A percentile compares a stretch with the other conserved stretches of the same genome.
phyloP scores from a whole-genome alignment of 2,113 vertebrate genomes.

The Saguinus midas region DNA sequence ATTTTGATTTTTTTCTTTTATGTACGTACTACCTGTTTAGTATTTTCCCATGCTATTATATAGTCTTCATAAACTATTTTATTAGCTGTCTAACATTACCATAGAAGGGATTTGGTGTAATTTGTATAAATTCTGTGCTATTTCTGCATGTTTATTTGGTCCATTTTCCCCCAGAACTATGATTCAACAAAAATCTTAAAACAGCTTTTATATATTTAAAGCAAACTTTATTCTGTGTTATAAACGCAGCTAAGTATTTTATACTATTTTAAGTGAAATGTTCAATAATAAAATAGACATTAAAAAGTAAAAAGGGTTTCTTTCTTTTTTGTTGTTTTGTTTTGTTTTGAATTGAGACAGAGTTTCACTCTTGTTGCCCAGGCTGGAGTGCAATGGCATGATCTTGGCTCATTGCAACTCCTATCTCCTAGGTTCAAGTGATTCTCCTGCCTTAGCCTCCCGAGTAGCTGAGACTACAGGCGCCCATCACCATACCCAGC shows the following conservation, averaged over 20 bases:
- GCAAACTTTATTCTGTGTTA: neutral
- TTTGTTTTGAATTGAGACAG: no score
- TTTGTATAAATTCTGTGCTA: neutral
- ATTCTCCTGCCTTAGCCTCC: no score
- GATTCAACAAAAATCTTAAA: neutral
- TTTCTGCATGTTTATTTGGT: neutral
- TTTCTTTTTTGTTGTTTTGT: neutral
- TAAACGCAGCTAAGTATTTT: neutral
- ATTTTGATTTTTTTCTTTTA: neutral
- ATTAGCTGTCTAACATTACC: neutral
- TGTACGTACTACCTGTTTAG: neutral
- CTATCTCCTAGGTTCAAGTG: no score
- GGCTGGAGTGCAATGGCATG: no score
- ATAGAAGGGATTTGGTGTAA: neutral
- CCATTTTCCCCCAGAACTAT: neutral
- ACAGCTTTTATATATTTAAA: conserved; percentile 24
- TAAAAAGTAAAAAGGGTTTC: neutral
- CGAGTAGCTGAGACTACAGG: no score
- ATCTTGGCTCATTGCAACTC: no score
- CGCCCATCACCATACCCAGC: no score
- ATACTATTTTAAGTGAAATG: conserved; percentile 17
- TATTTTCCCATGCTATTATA: neutral
- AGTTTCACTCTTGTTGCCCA: no score
- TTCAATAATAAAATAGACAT: neutral
- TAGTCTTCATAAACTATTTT: neutral